Conservation (phyloP, 2,113 vertebrate genomes). For the Dolichotis patagonum region DNA sequence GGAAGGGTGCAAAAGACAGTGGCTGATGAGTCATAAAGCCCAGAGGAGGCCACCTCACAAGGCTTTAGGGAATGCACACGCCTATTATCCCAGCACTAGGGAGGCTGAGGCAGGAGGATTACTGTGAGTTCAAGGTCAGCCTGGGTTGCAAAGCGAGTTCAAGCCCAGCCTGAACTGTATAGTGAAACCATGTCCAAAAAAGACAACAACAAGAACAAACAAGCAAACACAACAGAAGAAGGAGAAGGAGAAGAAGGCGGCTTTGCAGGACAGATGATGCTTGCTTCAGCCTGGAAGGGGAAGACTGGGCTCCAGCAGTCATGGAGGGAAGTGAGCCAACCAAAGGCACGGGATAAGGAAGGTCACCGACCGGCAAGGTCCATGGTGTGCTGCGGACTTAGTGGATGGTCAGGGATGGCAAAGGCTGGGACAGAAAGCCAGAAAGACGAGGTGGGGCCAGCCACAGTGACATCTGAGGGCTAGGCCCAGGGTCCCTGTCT, state of each 20-base stretch:
- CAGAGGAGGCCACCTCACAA: not conserved
- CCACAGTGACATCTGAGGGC: accelerated
- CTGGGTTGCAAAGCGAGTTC: no score
- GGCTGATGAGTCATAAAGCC: no score
- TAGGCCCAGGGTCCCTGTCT: not conserved
- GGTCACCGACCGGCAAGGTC: accelerated
- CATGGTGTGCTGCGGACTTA: not conserved
- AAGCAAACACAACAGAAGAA: no score
- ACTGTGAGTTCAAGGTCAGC: no score
- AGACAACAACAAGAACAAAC: no score
- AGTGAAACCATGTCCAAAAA: no score
- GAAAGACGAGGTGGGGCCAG: not conserved
- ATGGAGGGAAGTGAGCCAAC: not conserved
- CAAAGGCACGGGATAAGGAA: not conserved
- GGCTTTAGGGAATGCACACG: no score
- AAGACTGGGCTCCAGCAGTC: not conserved
- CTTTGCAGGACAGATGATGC: not conserved
- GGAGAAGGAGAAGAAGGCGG: no score
- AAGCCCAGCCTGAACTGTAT: no score
- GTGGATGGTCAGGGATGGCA: accelerated
- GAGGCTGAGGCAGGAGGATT: no score
- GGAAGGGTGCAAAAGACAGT: not conserved
- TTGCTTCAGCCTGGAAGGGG: not conserved
- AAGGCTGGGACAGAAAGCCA: not conserved
- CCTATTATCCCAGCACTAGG: no score